A percentile compares a stretch with the other conserved stretches of the same genome.
Evolutionary conservation across 1,140 invertebrate species (phyloP).

Genomic region (Gonatopus flavifemur): DNA sequence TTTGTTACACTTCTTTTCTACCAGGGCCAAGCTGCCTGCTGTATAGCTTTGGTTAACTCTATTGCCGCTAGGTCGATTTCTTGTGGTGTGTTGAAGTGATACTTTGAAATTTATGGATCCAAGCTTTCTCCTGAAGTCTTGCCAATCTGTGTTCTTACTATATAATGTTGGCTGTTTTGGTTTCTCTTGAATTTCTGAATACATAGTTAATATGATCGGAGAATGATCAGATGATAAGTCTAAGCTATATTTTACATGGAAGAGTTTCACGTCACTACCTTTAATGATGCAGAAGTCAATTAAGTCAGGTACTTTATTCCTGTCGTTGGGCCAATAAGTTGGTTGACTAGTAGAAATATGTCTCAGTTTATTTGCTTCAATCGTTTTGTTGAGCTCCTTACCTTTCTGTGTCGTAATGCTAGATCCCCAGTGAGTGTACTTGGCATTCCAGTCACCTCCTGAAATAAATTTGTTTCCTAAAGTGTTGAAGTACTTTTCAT

Average conservation of each 20-base stretch:
- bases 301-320: slow-evolving; percentile 20
- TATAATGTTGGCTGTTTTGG: too few species aligned
- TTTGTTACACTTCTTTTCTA: too few species aligned
- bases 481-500: slow-evolving; percentile 32
- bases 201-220: neutral
- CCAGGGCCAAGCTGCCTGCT: too few species aligned
- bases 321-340: slow-evolving; percentile 29
- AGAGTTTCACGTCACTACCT: neutral
- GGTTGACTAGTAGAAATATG: slow-evolving; percentile 26
- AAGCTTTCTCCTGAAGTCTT: too few species aligned
- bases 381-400: slow-evolving; percentile 21
- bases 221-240: neutral
- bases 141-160: too few species aligned
- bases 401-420: slow-evolving; percentile 19
- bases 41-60: too few species aligned
- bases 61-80: too few species aligned
- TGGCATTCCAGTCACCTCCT: slow-evolving; percentile 43
- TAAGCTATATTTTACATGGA: neutral
- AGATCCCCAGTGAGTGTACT: slow-evolving; percentile 37
- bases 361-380: neutral
- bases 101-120: too few species aligned
- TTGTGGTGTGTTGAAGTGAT: too few species aligned
- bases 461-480: slow-evolving; percentile 43
- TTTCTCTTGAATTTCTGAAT: too few species aligned
- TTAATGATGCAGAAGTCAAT: slow-evolving; percentile 24